Evolutionary conservation across 2,888 invertebrate species (phyloP).

Genomic region (Tipula confusa): DNA sequence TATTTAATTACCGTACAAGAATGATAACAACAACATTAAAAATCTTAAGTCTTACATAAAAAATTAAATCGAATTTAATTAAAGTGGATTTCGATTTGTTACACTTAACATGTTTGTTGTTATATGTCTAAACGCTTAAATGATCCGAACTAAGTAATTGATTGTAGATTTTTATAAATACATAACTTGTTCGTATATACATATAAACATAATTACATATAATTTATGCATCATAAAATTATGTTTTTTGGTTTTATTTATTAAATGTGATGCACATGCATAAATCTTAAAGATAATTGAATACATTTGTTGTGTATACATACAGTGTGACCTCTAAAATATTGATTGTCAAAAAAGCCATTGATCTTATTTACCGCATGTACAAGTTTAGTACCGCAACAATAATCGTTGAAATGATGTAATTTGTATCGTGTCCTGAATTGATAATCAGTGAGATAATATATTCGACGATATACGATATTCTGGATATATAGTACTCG

Average conservation of each 20-base stretch:
- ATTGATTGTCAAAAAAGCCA: neutral
- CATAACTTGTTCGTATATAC: neutral
- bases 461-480: neutral
- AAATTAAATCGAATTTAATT: neutral
- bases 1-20: neutral
- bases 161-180: neutral
- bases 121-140: neutral
- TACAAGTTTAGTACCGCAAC: neutral
- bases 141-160: neutral
- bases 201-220: neutral
- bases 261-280: neutral
- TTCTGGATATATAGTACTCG: neutral
- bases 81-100: neutral
- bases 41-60: neutral
- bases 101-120: neutral
- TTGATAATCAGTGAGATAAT: neutral
- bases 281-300: neutral
- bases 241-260: neutral
- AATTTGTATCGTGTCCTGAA: constrained; percentile 12
- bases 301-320: neutral
- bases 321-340: neutral
- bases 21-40: neutral
- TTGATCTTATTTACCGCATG: neutral
- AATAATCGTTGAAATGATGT: neutral
- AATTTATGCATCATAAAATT: neutral